phyloP scores from a whole-genome alignment of 2,888 invertebrate species.

The Notocelia uddmanniana region DNA sequence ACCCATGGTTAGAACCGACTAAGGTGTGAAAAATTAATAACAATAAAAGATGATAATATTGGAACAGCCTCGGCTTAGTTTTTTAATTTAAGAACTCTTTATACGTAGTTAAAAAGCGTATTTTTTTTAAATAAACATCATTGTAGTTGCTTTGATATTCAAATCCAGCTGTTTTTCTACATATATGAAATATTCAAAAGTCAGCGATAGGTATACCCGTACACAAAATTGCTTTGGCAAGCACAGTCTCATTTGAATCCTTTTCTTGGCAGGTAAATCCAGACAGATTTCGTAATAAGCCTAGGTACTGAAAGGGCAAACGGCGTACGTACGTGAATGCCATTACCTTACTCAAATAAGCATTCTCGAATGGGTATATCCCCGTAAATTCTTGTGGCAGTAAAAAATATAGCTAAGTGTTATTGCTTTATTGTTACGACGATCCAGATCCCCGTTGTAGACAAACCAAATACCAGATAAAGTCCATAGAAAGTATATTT shows the following conservation, averaged over 20 bases:
- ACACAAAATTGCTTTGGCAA: constrained; percentile 36
- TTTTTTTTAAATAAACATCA: neutral
- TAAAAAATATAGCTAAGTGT: constrained; percentile 68
- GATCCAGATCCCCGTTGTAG: constrained; percentile 67
- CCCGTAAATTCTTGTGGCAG: constrained; percentile 54
- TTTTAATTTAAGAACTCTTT: neutral
- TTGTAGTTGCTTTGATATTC: constrained; percentile 1
- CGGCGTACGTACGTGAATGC: constrained; percentile 27
- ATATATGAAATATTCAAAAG: constrained; percentile 27
- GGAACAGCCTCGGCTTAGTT: neutral
- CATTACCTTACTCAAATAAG: constrained; percentile 35
- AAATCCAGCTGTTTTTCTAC: neutral
- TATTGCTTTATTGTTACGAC: constrained; percentile 72
- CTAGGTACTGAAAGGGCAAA: constrained; percentile 38
- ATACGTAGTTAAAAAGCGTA: neutral
- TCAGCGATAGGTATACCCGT: constrained; percentile 12
- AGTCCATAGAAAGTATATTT: constrained; percentile 76
- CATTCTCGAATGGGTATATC: constrained; percentile 28
- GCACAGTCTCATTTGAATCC: constrained; percentile 44
- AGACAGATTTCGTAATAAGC: constrained; percentile 44
- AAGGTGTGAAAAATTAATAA: no score
- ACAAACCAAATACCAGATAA: constrained; percentile 73
- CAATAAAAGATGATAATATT: neutral
- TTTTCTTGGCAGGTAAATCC: constrained; percentile 46
- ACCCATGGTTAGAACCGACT: neutral